A percentile compares a stretch with the other conserved stretches of the same genome.
These are phyloP conservation scores for Plutella xylostella DNA, from an alignment of 2,888 invertebrate genomes.

Conservation along the genomic window DNA sequence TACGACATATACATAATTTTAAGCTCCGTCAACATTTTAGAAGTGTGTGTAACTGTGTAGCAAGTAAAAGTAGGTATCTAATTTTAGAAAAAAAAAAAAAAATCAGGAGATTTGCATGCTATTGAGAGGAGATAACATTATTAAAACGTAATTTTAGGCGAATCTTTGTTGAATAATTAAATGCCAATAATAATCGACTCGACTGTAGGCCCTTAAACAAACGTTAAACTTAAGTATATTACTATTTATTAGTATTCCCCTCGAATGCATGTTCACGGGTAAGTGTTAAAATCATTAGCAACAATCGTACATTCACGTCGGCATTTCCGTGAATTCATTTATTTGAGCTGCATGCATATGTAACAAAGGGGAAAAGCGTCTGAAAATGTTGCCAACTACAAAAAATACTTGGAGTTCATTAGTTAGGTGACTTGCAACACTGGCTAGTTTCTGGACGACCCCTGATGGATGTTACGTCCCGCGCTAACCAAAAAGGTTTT, in stretches of 20 bases:
- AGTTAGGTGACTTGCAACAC: constrained; percentile 53
- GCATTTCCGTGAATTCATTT: constrained; percentile 27
- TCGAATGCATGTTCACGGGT: constrained; percentile 9
- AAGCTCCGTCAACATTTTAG: no score
- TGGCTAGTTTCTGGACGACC: constrained; percentile 6
- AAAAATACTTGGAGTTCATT: constrained; percentile 48
- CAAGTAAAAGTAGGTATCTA: no score
- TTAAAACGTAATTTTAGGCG: no score
- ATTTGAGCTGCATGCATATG: constrained; percentile 18
- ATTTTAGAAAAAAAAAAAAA: neutral
- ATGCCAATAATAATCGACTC: no score
- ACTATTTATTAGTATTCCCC: neutral
- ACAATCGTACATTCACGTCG: constrained; percentile 13
- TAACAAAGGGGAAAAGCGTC: constrained; percentile 11
- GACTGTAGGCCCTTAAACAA: no score
- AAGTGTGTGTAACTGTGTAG: no score
- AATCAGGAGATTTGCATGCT: neutral
- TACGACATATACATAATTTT: no score
- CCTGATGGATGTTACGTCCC: no score
- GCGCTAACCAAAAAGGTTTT: no score
- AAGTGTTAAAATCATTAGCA: constrained; percentile 25
- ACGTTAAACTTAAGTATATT: no score
- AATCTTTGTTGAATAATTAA: no score
- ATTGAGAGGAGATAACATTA: no score
- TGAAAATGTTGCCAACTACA: constrained; percentile 16